These are phyloP conservation scores for Crioceris asparagi DNA, from an alignment of 2,888 invertebrate genomes.

Conservation along the genomic window DNA sequence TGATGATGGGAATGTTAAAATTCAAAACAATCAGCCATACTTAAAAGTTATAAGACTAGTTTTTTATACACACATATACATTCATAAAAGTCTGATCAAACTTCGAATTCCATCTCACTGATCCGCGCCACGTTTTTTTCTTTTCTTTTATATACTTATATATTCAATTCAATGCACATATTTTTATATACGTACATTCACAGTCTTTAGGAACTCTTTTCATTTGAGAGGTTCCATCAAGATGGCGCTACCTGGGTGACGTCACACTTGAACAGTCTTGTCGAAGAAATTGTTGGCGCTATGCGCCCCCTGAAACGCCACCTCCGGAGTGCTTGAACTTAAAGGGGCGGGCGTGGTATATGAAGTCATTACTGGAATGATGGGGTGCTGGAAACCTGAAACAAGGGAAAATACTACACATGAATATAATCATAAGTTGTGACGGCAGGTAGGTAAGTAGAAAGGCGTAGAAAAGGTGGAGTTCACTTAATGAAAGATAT, in stretches of 20 bases:
- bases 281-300: conserved; percentile 27
- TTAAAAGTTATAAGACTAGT: no score
- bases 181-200: conserved; percentile 10
- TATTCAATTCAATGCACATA: conserved; percentile 13
- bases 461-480: no score
- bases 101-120: conserved; percentile 3
- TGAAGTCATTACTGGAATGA: conserved; percentile 43
- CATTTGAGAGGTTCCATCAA: conserved; percentile 15
- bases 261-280: conserved; percentile 51
- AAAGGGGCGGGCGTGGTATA: conserved; percentile 26
- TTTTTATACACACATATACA: no score
- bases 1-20: no score
- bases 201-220: conserved; percentile 37
- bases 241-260: conserved; percentile 49
- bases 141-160: conserved; percentile 14
- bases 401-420: conserved; percentile 21
- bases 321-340: conserved; percentile 29
- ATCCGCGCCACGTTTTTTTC: conserved; percentile 1
- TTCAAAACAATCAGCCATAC: no score
- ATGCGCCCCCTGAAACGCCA: conserved; percentile 31
- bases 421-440: no score
- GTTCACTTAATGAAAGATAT: no score
- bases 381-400: conserved; percentile 50
- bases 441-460: no score
- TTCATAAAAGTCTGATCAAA: background rate